A percentile compares a stretch with the other conserved stretches of the same genome.
These are phyloP conservation scores for Drosophila fungiperda DNA, from an alignment of 2,888 invertebrate genomes.

Conservation along the genomic window DNA sequence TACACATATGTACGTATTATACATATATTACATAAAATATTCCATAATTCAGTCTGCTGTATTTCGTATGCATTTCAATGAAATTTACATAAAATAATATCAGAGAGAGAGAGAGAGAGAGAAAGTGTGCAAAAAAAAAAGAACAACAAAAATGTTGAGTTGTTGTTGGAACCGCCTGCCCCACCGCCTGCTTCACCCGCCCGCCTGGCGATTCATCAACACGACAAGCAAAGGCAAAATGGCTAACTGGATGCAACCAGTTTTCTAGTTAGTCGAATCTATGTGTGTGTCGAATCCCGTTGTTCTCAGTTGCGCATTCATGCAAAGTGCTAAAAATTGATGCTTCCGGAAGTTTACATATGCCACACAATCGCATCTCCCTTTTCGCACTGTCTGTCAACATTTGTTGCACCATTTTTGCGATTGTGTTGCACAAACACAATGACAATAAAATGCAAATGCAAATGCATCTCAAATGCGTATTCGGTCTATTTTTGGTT, in stretches of 20 bases:
- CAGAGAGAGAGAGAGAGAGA: constrained; percentile 14
- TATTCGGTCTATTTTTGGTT: constrained; percentile 8
- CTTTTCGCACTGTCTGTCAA: constrained; percentile 10
- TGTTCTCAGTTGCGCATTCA: constrained; percentile 11
- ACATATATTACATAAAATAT: constrained; percentile 3
- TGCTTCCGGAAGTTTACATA: constrained; percentile 41
- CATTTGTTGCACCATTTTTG: constrained; percentile 45
- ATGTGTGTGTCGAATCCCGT: constrained; percentile 3
- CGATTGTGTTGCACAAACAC: constrained; percentile 15
- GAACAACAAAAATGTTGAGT: background rate
- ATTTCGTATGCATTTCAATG: constrained; percentile 44
- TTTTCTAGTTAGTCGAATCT: constrained; percentile 8
- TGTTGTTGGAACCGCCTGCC: background rate
- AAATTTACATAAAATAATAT: constrained; percentile 62
- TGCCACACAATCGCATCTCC: constrained; percentile 29
- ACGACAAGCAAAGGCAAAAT: constrained; percentile 4
- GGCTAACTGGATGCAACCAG: constrained; percentile 9
- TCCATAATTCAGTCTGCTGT: constrained; percentile 22
- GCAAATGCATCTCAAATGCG: constrained; percentile 42
- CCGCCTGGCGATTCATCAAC: constrained; percentile 31
- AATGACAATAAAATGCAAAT: constrained; percentile 26
- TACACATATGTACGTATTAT: background rate
- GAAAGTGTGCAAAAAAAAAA: background rate
- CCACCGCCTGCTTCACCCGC: no score
- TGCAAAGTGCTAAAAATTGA: constrained; percentile 46